phyloP scores from a whole-genome alignment of 2,888 invertebrate species.

The Acanthosepion esculentum region DNA sequence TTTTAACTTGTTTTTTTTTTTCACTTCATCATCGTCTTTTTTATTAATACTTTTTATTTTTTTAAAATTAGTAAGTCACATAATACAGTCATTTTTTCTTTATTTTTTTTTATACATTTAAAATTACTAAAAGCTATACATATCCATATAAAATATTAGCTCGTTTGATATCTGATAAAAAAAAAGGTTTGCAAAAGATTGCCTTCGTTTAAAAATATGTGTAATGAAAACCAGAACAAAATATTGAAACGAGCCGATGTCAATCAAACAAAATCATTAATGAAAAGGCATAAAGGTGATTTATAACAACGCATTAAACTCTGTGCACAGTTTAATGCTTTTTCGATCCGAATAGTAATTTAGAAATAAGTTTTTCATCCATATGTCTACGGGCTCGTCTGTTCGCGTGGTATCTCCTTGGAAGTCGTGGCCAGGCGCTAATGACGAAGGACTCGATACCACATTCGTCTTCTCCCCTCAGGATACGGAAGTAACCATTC shows the following conservation, averaged over 20 bases:
- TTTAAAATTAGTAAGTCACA: neutral
- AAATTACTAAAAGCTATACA: slow-evolving; percentile 33
- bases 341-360: slow-evolving; percentile 39
- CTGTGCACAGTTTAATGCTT: slow-evolving; percentile 35
- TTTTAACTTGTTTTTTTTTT: neutral
- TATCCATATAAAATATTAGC: neutral
- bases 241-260: neutral
- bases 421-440: slow-evolving; percentile 80
- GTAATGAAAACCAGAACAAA: too few species aligned
- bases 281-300: slow-evolving; percentile 5
- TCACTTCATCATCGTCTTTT: neutral
- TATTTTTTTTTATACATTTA: neutral
- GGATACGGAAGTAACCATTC: slow-evolving; percentile 90
- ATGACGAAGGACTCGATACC: slow-evolving; percentile 92
- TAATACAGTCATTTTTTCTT: neutral
- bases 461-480: slow-evolving; percentile 88
- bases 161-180: neutral
- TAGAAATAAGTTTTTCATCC: slow-evolving; percentile 39
- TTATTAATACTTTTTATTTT: neutral
- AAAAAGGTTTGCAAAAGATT: neutral
- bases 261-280: neutral
- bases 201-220: neutral
- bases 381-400: slow-evolving; percentile 53
- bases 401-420: slow-evolving; percentile 51
- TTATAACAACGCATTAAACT: neutral